Base-by-base conservation (phyloP, 2,888 invertebrate species). In the Epistrophe grossulariae region DNA sequence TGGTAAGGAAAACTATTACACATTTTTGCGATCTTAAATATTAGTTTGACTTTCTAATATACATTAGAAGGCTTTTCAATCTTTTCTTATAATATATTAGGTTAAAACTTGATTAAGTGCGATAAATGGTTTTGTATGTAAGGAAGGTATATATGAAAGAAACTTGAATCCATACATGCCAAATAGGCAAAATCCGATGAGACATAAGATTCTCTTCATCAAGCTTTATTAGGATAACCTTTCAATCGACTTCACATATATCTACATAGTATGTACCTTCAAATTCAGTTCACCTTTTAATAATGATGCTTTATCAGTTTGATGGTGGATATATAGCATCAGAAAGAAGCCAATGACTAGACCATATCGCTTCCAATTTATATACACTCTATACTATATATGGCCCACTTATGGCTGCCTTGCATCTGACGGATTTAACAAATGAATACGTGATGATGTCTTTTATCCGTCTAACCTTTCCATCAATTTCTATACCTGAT, bases 371-470 rank as follows among this genome's bases (percentile, higher is more conserved):
- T 15, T 55, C 66, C 80, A 77, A 84, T 77, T 81, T 73, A 79
- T 80, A 60, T 70, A 73, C 55, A 73, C 50, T 60, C 60, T 59
- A 60, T 57, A 73, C 55, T 70, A 43, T 60, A 52, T 59, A 60
- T 45, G 48, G 62, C 45, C 43, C 64, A 72, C 79, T 64, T 79
- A 76, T 57, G 52, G 70, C 64, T 64, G 45, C 74, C 57, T 79
- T 79, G 79, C 83, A 79, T 66, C 68, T 87, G 87, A 83, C 71
- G 79, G 83, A 60, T 76, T 76, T 79, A 83, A 83, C 79, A 87
- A 87, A 87, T 87, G 83, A 83, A 83, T 79, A 76, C 79, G 83
- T 83, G 87, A 87, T 87, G 87, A 87, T 87, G 87, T 68, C 79
- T 83, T 87, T 82, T 68, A 83, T 87, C 79, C 83, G 66, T 68